A percentile compares a stretch with the other conserved stretches of the same genome.
Conservation (phyloP, 2,113 vertebrate genomes). For the Albula glossodonta region DNA sequence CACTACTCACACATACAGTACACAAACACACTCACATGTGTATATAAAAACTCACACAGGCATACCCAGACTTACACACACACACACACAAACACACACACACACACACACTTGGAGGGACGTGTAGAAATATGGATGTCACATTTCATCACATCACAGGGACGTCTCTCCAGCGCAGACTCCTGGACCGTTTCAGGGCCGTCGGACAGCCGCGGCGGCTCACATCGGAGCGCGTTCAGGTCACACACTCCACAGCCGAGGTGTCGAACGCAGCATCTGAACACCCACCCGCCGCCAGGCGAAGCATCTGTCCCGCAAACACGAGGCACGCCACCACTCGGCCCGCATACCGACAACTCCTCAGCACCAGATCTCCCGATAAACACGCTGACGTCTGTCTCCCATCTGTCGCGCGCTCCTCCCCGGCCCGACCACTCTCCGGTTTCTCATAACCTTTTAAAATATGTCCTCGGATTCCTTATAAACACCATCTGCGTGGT, state of each 20-base stretch:
- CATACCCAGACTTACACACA: not conserved
- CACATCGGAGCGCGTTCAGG: not conserved
- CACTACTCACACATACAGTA: not conserved
- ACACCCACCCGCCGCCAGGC: not conserved
- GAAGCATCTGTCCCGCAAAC: not conserved
- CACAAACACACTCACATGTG: not conserved
- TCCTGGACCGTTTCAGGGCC: no score
- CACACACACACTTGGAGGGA: not conserved
- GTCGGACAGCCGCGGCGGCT: no score
- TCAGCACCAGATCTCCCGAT: not conserved
- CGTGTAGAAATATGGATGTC: not conserved
- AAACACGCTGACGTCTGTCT: not conserved
- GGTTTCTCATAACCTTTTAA: not conserved
- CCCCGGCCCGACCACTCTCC: not conserved
- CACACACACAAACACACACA: not conserved
- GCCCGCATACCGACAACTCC: not conserved
- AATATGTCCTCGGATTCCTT: not conserved
- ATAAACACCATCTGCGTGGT: not conserved
- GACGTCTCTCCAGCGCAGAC: no score
- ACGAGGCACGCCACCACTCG: not conserved
- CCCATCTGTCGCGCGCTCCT: not conserved
- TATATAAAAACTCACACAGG: not conserved
- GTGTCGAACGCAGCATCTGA: not conserved
- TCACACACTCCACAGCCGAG: no score
- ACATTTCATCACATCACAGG: not conserved